These are phyloP conservation scores for Spinus pinus DNA, from an alignment of 2,797 vertebrate species.

Conservation along the genomic window DNA sequence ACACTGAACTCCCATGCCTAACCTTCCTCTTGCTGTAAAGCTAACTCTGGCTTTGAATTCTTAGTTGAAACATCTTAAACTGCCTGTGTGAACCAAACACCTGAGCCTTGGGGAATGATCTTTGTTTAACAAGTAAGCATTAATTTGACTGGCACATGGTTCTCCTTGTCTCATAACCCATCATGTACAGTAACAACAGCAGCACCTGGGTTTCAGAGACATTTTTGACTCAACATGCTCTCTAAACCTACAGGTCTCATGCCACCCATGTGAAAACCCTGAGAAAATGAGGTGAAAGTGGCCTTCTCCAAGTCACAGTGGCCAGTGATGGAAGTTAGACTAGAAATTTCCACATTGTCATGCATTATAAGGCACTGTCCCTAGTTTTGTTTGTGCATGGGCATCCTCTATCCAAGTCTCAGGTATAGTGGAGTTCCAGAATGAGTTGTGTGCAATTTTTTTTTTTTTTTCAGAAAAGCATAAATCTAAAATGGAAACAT, in stretches of 20 bases:
- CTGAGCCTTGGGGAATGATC: neutral
- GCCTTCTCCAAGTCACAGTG: neutral
- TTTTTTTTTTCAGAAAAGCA: neutral
- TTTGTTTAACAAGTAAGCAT: neutral
- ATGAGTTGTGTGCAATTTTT: neutral
- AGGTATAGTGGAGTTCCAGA: neutral
- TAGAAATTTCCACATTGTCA: neutral
- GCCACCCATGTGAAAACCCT: neutral
- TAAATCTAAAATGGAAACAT: neutral
- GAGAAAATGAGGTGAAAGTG: neutral
- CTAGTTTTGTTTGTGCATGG: neutral
- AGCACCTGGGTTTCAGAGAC: neutral
- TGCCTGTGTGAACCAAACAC: neutral
- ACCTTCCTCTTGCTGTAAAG: neutral
- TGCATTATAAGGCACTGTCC: rapidly evolving
- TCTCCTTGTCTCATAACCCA: neutral
- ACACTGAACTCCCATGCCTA: neutral
- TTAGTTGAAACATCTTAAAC: neutral
- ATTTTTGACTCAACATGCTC: neutral
- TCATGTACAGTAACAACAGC: neutral
- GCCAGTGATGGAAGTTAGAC: rapidly evolving
- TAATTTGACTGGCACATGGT: neutral
- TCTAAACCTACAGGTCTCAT: neutral
- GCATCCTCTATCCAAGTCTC: neutral
- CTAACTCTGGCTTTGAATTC: neutral